Evolutionary conservation across 2,797 vertebrate species (phyloP).

Genomic region (Sebastes wilsoni): DNA sequence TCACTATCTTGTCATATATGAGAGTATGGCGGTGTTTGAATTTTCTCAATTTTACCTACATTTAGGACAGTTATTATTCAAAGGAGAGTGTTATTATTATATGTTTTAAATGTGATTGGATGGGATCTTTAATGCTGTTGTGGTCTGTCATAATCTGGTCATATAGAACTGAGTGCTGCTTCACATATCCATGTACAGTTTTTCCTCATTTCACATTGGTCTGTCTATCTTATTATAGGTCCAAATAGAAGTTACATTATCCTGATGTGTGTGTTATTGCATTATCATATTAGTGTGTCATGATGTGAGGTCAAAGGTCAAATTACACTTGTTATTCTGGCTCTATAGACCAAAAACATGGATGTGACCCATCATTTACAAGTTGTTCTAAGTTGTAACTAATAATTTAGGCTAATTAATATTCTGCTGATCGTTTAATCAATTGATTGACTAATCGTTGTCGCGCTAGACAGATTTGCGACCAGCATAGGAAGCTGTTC

Average conservation of each 20-base stretch:
- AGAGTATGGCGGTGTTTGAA: neutral
- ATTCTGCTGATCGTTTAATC: neutral
- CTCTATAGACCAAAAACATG: neutral
- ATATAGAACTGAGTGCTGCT: neutral
- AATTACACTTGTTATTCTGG: neutral
- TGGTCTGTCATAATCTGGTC: neutral
- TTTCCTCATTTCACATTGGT: neutral
- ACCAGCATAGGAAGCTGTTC: neutral
- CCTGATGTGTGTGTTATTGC: neutral
- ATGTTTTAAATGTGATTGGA: neutral
- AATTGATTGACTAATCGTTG: neutral
- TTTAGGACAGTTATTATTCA: neutral
- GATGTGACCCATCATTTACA: neutral
- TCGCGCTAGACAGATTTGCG: neutral
- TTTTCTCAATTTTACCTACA: neutral
- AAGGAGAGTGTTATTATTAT: neutral
- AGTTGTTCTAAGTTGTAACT: neutral
- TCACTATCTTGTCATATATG: slow-evolving; percentile 10
- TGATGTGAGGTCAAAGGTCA: neutral
- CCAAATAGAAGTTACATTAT: neutral
- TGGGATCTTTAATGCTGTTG: neutral
- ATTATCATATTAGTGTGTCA: neutral
- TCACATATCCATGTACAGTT: neutral
- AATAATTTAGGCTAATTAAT: neutral
- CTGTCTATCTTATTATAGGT: neutral